These are phyloP conservation scores for Aleiodes testaceus DNA, from an alignment of 2,888 invertebrate genomes.

Conservation along the genomic window DNA sequence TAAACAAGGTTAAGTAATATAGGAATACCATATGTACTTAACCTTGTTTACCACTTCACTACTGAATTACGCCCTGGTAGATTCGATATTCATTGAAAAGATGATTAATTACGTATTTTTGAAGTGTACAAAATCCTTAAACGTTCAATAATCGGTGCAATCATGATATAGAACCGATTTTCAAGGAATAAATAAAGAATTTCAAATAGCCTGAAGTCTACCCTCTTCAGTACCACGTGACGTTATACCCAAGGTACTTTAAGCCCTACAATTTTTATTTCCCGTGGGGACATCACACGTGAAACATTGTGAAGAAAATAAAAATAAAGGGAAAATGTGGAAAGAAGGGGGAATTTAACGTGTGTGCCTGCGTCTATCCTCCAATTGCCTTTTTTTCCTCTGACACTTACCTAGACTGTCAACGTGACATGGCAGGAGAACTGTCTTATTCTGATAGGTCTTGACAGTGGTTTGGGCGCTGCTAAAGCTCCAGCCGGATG, in stretches of 20 bases:
- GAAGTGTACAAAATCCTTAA: no score
- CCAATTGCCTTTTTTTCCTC: conserved; percentile 4
- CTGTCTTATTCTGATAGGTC: conserved; percentile 84
- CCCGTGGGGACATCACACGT: conserved; percentile 25
- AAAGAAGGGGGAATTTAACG: not conserved
- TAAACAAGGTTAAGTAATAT: no score
- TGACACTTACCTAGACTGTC: conserved; percentile 78
- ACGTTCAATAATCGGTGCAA: no score
- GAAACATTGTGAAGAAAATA: conserved; percentile 10
- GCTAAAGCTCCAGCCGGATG: conserved; percentile 78
- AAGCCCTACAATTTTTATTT: conserved; percentile 28
- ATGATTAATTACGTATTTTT: no score
- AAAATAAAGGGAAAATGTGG: not conserved
- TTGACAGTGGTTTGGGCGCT: conserved; percentile 85
- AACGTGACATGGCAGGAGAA: conserved; percentile 85
- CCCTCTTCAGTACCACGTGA: not conserved
- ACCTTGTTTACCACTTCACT: no score
- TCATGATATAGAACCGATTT: conserved; percentile 36
- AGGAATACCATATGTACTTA: no score
- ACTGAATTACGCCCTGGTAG: no score
- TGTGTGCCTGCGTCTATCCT: not conserved
- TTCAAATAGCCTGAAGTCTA: conserved; percentile 32
- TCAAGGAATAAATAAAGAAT: conserved; percentile 37
- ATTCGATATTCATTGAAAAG: no score
- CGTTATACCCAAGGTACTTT: conserved; percentile 3